Conservation (phyloP, 2,113 vertebrate species). For the Hemiprocne comata region DNA sequence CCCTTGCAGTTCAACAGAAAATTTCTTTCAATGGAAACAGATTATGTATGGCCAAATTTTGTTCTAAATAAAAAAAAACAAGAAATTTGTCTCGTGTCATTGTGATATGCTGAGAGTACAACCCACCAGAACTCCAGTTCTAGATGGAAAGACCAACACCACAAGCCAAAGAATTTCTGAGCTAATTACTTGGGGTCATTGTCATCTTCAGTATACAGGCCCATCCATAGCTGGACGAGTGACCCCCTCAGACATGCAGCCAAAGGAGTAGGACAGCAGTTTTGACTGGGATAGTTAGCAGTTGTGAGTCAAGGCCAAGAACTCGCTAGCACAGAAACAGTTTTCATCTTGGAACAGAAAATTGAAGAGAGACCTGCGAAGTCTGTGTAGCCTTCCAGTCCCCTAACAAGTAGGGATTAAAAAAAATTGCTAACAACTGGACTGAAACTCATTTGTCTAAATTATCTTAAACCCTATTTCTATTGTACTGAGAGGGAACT, state of each 20-base stretch:
- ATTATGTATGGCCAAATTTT: neutral
- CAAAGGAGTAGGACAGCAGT: neutral
- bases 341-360: neutral
- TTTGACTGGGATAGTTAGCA: neutral
- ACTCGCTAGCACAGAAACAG: neutral
- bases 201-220: rapidly evolving
- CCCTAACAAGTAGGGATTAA: neutral
- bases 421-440: neutral
- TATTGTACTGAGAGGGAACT: neutral
- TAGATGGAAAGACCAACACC: neutral
- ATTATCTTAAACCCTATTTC: neutral
- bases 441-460: neutral
- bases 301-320: neutral
- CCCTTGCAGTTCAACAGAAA: neutral
- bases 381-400: neutral
- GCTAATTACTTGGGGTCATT: no score
- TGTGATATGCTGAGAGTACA: neutral
- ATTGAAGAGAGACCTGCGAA: neutral
- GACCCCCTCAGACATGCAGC: neutral
- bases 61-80: neutral
- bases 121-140: rapidly evolving
- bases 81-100: neutral
- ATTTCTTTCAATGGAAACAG: neutral
- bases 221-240: rapidly evolving
- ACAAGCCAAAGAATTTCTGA: neutral